These are phyloP conservation scores for Xenopus laevis DNA, from an alignment of 2,113 vertebrate species.

Conservation along the genomic window DNA sequence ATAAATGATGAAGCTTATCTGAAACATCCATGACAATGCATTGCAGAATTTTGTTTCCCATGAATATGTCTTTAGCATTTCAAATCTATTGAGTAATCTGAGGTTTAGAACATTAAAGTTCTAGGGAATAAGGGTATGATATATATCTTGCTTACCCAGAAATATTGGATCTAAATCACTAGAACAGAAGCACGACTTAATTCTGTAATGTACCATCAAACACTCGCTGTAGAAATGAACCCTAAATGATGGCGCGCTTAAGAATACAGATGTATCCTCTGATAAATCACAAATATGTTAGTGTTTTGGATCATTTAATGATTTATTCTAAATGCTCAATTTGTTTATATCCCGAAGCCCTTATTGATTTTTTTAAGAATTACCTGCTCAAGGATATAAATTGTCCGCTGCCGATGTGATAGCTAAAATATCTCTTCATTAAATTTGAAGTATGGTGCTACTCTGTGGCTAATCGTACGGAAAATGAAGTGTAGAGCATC, in stretches of 20 bases:
- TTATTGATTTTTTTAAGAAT: constrained; percentile 43
- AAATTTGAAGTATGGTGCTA: constrained; percentile 35
- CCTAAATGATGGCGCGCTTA: too few species aligned
- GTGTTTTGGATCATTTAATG: background rate
- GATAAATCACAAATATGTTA: constrained; percentile 17
- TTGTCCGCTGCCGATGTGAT: constrained; percentile 39
- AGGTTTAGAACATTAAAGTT: too few species aligned
- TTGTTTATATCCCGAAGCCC: constrained; percentile 40
- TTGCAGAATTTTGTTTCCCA: too few species aligned
- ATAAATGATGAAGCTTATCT: too few species aligned
- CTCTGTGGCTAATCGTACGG: constrained; percentile 43
- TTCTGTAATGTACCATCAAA: background rate
- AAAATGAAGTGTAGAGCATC: constrained; percentile 38
- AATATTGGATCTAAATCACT: too few species aligned
- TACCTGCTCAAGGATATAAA: constrained; percentile 42
- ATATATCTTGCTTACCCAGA: too few species aligned
- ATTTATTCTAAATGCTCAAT: constrained; percentile 28
- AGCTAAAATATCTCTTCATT: constrained; percentile 43
- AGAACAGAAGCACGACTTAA: too few species aligned
- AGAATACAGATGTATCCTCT: constrained; percentile 12
- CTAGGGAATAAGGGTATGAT: too few species aligned
- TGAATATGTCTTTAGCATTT: too few species aligned
- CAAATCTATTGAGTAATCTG: too few species aligned
- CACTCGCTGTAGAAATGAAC: background rate
- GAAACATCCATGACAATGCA: too few species aligned